phyloP scores from a whole-genome alignment of 1,140 invertebrate genomes.

The Aphidius ervi region DNA sequence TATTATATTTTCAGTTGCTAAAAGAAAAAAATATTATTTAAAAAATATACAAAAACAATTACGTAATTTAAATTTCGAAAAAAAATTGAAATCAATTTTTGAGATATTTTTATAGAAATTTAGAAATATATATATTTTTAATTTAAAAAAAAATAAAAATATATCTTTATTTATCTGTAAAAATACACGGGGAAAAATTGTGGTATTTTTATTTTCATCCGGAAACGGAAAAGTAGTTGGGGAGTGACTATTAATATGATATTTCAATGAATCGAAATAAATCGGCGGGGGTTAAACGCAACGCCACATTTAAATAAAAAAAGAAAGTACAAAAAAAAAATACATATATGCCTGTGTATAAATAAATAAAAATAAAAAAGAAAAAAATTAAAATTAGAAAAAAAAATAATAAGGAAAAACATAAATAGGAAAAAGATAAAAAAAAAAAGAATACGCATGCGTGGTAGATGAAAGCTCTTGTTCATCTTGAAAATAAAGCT shows the following conservation, averaged over 20 bases:
- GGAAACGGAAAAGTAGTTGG: conserved; percentile 20
- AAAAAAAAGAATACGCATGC: conserved; percentile 16
- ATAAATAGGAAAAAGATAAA: conserved; percentile 1
- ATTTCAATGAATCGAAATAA: conserved; percentile 40
- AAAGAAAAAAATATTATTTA: no score
- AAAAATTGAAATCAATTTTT: no score
- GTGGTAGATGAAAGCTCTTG: conserved; percentile 24
- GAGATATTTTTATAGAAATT: no score
- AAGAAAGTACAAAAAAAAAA: conserved; percentile 11
- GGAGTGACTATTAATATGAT: conserved; percentile 33
- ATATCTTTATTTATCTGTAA: not conserved
- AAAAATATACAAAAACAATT: no score
- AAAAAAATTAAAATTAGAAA: not conserved
- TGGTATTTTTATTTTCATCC: conserved; percentile 9
- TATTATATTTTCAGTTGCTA: not conserved
- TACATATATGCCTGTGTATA: no score
- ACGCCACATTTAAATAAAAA: conserved; percentile 9
- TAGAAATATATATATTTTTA: no score
- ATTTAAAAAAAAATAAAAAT: no score
- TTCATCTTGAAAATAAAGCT: conserved; percentile 33
- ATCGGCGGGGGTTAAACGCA: conserved; percentile 26
- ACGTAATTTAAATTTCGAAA: no score
- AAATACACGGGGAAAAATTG: not conserved
- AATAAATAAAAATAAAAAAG: not conserved
- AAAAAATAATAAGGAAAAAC: not conserved